Evolutionary conservation across 2,797 vertebrate species (phyloP).

Genomic region (Schizopygopsis malacanthus): DNA sequence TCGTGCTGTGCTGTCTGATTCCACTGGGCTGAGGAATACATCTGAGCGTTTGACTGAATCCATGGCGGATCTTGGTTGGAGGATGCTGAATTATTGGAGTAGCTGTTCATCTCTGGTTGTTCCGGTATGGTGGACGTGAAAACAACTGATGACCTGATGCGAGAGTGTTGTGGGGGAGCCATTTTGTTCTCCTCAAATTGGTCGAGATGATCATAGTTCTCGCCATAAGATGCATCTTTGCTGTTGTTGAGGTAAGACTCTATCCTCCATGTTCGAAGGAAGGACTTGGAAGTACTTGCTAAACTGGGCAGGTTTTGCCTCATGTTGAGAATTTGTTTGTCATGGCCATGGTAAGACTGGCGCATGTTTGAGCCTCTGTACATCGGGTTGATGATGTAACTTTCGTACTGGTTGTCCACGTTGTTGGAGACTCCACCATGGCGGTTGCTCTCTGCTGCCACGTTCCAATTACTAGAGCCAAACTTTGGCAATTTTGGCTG

Average conservation of each 20-base stretch:
- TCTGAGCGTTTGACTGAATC: conserved; percentile 57
- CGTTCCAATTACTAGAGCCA: conserved; percentile 83
- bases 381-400: conserved; percentile 66
- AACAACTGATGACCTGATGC: conserved; percentile 86
- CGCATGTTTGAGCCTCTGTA: conserved; percentile 82
- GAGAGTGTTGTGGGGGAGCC: conserved; percentile 79
- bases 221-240: conserved; percentile 74
- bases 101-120: conserved; percentile 85
- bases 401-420: conserved; percentile 75
- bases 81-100: conserved; percentile 78
- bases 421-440: conserved; percentile 69
- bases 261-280: conserved; percentile 90
- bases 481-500: conserved; percentile 71
- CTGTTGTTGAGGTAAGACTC: conserved; percentile 92
- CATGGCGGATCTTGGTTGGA: conserved; percentile 74
- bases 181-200: conserved; percentile 82
- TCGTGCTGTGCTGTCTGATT: conserved; percentile 65
- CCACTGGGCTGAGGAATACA: conserved; percentile 74
- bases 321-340: conserved; percentile 81
- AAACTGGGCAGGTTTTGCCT: conserved; percentile 90
- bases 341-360: conserved; percentile 87
- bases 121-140: conserved; percentile 87
- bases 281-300: conserved; percentile 88
- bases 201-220: conserved; percentile 79
- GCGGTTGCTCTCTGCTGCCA: conserved; percentile 79